Evolutionary conservation across 2,113 vertebrate genomes (phyloP).

Genomic region (Gila orcuttii): DNA sequence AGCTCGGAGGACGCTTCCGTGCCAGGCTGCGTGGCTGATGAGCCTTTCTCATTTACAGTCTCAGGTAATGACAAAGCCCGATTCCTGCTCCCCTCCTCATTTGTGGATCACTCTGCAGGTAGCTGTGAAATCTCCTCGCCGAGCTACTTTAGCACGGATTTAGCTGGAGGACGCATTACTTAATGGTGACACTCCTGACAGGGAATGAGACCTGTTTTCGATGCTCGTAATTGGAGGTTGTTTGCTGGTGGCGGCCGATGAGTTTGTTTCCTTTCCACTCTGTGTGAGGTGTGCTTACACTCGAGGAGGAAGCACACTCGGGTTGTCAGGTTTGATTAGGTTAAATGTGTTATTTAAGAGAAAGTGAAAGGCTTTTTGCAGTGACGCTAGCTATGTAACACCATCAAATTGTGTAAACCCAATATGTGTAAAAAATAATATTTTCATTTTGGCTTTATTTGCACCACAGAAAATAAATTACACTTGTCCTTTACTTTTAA

Average conservation of each 20-base stretch:
- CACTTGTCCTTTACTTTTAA: background rate
- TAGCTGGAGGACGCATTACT: slow-evolving; percentile 43
- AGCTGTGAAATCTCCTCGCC: slow-evolving; percentile 56
- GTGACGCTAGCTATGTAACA: background rate
- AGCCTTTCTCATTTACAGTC: slow-evolving; percentile 57
- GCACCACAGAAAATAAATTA: background rate
- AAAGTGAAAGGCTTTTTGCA: background rate
- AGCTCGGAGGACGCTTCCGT: slow-evolving; percentile 49
- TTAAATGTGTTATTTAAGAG: slow-evolving; percentile 8
- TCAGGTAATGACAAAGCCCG: slow-evolving; percentile 55
- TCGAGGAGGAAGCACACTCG: background rate
- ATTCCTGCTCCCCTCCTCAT: slow-evolving; percentile 55
- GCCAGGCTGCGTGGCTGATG: slow-evolving; percentile 56
- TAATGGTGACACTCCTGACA: slow-evolving; percentile 36
- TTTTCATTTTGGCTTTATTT: background rate
- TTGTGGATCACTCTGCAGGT: slow-evolving; percentile 67
- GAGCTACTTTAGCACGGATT: slow-evolving; percentile 52
- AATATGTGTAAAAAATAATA: background rate
- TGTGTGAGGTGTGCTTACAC: slow-evolving; percentile 20
- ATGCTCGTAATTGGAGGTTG: slow-evolving; percentile 36
- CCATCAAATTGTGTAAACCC: background rate
- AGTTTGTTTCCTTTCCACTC: slow-evolving; percentile 32
- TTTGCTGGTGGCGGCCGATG: slow-evolving; percentile 34
- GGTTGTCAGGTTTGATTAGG: slow-evolving; percentile 21
- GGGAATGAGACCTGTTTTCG: slow-evolving; percentile 28